phyloP scores from a whole-genome alignment of 1,140 invertebrate species.

The Reticulitermes speratus region DNA sequence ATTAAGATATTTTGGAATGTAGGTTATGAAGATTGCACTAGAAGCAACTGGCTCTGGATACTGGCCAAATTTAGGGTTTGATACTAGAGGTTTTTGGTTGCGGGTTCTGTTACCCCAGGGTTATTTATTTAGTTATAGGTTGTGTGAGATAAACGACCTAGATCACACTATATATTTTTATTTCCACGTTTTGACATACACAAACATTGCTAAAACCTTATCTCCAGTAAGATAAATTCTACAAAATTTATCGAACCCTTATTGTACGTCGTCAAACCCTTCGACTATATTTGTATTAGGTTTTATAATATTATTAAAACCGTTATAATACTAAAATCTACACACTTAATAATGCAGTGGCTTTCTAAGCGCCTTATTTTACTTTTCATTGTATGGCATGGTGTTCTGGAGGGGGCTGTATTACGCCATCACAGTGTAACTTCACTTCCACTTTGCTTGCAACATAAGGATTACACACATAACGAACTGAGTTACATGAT shows the following conservation, averaged over 20 bases:
- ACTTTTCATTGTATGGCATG: not conserved
- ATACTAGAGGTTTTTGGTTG: too few relatives aligned
- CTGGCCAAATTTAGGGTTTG: too few relatives aligned
- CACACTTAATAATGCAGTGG: not conserved
- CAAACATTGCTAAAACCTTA: not conserved
- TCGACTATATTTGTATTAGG: not conserved
- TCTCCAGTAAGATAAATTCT: not conserved
- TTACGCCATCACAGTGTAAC: not conserved
- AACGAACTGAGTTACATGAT: not conserved
- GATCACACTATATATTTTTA: not conserved
- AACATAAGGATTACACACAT: not conserved
- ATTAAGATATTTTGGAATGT: too few relatives aligned
- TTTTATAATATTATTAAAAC: not conserved
- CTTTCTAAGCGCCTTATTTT: not conserved
- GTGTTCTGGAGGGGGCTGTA: not conserved
- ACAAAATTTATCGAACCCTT: too few relatives aligned
- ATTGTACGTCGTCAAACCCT: too few relatives aligned
- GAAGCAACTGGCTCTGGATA: too few relatives aligned
- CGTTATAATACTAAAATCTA: not conserved
- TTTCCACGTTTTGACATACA: not conserved
- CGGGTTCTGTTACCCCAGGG: too few relatives aligned
- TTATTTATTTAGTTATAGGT: too few relatives aligned
- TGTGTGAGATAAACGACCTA: too few relatives aligned
- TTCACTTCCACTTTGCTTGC: not conserved
- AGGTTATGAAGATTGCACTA: too few relatives aligned